A percentile compares a stretch with the other conserved stretches of the same genome.
Conservation (phyloP, 2,113 vertebrate species). For the Halcyon senegalensis region DNA sequence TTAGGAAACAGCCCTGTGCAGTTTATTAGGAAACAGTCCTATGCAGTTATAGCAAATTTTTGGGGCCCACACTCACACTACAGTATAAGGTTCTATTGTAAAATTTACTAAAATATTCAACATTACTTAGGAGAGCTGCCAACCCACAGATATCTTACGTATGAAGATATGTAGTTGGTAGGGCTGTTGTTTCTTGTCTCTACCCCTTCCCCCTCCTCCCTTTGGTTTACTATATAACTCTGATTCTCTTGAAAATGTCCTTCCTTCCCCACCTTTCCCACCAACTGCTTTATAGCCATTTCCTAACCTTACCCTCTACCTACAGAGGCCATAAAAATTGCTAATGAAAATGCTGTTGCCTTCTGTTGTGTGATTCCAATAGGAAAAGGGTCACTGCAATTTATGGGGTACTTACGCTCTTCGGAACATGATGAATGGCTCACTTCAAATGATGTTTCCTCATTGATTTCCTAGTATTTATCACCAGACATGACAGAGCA, state of each 20-base stretch:
- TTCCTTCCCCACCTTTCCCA: conserved; percentile 52
- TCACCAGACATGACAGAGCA: conserved; percentile 57
- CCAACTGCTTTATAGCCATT: conserved; percentile 72
- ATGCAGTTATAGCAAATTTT: neutral
- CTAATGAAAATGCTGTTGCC: conserved; percentile 74
- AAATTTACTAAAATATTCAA: neutral
- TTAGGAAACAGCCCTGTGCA: neutral
- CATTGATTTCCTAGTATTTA: conserved; percentile 75
- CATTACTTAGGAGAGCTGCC: neutral
- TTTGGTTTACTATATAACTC: neutral
- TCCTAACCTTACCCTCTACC: conserved; percentile 73
- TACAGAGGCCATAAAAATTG: conserved; percentile 77
- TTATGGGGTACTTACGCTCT: conserved; percentile 80
- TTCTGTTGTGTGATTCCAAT: conserved; percentile 79
- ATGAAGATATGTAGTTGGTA: neutral
- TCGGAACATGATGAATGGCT: conserved; percentile 76
- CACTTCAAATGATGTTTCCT: conserved; percentile 79
- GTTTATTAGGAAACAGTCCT: neutral
- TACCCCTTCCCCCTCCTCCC: neutral
- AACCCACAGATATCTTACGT: neutral
- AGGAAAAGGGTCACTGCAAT: conserved; percentile 79
- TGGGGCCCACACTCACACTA: accelerated
- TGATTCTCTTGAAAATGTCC: conserved; percentile 27
- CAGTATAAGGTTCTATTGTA: neutral
- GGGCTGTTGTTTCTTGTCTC: neutral